Base-by-base conservation (phyloP, 2,797 vertebrate genomes). In the Esox masquinongy region DNA sequence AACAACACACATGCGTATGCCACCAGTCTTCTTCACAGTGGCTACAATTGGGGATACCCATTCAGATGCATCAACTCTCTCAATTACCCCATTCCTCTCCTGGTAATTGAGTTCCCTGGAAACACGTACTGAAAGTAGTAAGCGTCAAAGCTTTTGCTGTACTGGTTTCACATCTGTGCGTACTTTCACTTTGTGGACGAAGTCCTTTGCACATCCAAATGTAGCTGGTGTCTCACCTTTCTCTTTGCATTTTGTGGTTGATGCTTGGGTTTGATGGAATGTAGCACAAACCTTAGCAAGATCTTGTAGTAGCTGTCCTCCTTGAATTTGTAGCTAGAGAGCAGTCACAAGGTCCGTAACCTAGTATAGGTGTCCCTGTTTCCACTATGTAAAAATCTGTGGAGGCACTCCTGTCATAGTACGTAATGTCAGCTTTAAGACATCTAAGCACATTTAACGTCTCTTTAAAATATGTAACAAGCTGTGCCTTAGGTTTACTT, bases 271-370 rank as follows among this genome's bases (percentile, higher is more conserved):
- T 70, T 43, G 67, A 9, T n/a, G 16, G 26, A 74, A 50, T 7
- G 43, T 69, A 15, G 49, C 70, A 77, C 72, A 80, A 66, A 70
- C 22, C 15, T 43, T n/a, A 7, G 36, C 26, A 43, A 17, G n/a
- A 17, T 77, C n/a, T 36, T n/a, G 19, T 16, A 73, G 17, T 50
- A 79, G 59, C 68, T 77, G 72, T 66, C 63, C 79, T 34, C 76
- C 73, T 81, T 74, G 74, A 59, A 75, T 75, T 16, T 81, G 79
- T 53, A 72, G 64, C 39, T 80, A 64, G 49, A 80, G 68, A 16
- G 68, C 75, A 80, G 68, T 72, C 69, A 81, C 76, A 47, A 78
- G 73, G 68, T 78, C 73, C 73, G 75, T 81, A n/a, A 43, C 69
- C 79, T 31, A 76, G 74, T 68, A 70, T 73, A 16, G 50, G 68